Base-by-base conservation (phyloP, 2,888 invertebrate genomes). In the Eudemis profundana region DNA sequence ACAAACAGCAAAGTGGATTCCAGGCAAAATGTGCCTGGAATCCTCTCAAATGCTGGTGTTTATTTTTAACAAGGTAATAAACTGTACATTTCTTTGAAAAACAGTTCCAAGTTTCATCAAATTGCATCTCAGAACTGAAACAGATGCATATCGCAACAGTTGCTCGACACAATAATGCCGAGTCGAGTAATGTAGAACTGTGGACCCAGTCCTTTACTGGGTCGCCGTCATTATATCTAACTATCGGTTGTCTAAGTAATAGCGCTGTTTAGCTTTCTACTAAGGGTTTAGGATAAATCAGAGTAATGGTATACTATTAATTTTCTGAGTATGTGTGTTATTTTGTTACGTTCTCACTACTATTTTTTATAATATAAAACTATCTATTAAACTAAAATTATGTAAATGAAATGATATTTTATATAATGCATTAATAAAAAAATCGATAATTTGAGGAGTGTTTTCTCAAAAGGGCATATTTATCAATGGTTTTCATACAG, bases 211-310 rank as follows among this genome's bases (percentile, higher is more conserved):
- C 59, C 65, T 60, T 53, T 59, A 21, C 51, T 65, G 40, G 65
- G 65, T 60, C 65, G 21, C 19, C 1, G 14, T 38, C 59, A 65
- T 65, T 65, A 60, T 47, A 27, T 64, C 51, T 64, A 64, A 44
- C 44, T 59, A 50, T 57, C 42, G 44, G 54, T 59, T 46, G 7
- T 46, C 38, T 60, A 29, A 64, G 59, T 65, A 65, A 65, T 36
- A 53, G 59, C 40, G 19, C 38, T 53, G 23, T 53, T 65, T 60
- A 65, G 60, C 65, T 65, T 65, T 65, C 65, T 59, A 61, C 19
- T 21, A 47, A 60, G 42, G 59, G 59, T 53, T 46, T 65, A 53
- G 65, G 40, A 57, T 44, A 53, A 33, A 15, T 12, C 3, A 4
- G 29, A 4, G 29, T 33, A 50, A 50, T 33, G 15, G 33, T 50